Conservation (phyloP, 2,888 invertebrate species). For the Pantelozetes paolii region DNA sequence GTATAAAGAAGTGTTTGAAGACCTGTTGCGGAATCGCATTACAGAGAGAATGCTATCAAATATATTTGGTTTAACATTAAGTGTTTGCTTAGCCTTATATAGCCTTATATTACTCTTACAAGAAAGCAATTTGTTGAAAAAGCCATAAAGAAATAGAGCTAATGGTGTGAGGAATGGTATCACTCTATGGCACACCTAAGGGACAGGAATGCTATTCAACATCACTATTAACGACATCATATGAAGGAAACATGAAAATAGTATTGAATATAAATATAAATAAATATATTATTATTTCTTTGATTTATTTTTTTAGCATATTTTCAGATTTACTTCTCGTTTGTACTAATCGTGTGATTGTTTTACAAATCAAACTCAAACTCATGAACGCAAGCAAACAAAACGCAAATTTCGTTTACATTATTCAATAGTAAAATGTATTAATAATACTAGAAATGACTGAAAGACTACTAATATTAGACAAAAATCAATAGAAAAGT, state of each 20-base stretch:
- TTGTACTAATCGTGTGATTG: conserved; percentile 16
- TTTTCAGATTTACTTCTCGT: not conserved
- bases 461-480: conserved; percentile 12
- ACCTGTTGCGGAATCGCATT: conserved; percentile 32
- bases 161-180: conserved; percentile 10
- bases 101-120: conserved; percentile 4
- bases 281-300: too few relatives aligned
- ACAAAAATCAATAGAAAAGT: not conserved
- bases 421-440: not conserved
- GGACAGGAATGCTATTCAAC: conserved; percentile 31
- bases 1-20: conserved; percentile 7
- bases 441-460: not conserved
- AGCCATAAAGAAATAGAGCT: conserved; percentile 28
- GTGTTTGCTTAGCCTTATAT: conserved; percentile 27
- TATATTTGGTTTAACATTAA: conserved; percentile 17
- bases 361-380: conserved; percentile 16
- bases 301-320: not conserved
- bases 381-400: not conserved
- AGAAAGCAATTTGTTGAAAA: conserved; percentile 23
- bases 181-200: conserved; percentile 8
- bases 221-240: conserved; percentile 16
- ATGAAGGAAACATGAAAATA: not conserved
- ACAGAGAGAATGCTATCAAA: conserved; percentile 10
- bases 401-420: conserved; percentile 17
- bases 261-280: conserved; percentile 20